Evolutionary conservation across 1,140 invertebrate genomes (phyloP), one percentile per base, ranked within the genome.

Genomic region (Spodoptera litura): DNA sequence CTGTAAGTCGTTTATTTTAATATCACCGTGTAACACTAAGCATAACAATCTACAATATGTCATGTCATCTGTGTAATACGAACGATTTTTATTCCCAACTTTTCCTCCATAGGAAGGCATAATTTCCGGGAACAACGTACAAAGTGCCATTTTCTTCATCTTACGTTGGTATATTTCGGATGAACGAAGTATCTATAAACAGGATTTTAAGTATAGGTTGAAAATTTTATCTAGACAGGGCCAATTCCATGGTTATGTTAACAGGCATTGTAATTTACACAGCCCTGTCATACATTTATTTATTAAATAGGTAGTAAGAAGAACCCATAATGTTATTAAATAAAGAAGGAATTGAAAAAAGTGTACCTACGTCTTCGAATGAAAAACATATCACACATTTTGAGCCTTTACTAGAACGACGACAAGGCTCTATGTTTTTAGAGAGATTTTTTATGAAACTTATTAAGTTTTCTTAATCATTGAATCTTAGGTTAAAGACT

Each of bases 121-220:
- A 70, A 51, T 70, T 70, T 70, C 66, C 66, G 44, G 13, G 13
- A 70, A 49, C 12, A 3, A 11, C 25, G 8, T 25, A 20, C 6
- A 53, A 70, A 70, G 53, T 31, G 49, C 27, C 15, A 52, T 70
- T 70, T 27, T 53, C 20, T 9, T 20, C 51, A 31, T 31, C 11
- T 25, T 66, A 15, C 66, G 4, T 31, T 4, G 2, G 11, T 52
- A 6, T 52, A 53, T 70, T 52, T 52, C 15, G 27, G 66, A 13
- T 44, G 44, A 70, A 27, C 66, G 31, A 70, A 66, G 62, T 66
- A 49, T 49, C 62, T 66, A 9, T 66, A 66, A 66, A 66, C 62
- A 66, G 10, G 38, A 3, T 66, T 49, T 66, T 70, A 70, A 70
- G 44, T 31, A 52, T 70, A 53, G 11, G 49, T 70, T 52, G 66